Evolutionary conservation across 2,797 vertebrate species (phyloP), one percentile per base, ranked within the genome.

Genomic region (Protonibea diacanthus): DNA sequence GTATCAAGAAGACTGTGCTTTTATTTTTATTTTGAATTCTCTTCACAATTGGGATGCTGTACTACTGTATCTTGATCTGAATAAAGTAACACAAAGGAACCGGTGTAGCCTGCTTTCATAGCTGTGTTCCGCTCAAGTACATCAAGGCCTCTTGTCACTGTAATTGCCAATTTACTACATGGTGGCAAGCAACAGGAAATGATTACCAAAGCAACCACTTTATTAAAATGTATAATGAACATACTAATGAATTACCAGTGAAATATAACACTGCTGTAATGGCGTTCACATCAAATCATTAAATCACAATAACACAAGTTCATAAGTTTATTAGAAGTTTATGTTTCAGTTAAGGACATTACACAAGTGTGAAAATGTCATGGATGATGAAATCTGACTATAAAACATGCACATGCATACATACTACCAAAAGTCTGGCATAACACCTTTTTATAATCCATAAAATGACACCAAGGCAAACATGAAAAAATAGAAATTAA

Each of bases 31-130:
- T 93, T 92, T 91, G 63, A 88, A 78, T 78, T 83, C 62, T 80
- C 82, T 86, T 64, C 75, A 83, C 76, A 85, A 60, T 90, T 89
- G 83, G 82, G 87, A 90, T 83, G 85, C 90, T 95, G 90, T 94
- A 92, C 93, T 94, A 93, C 92, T 94, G 92, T 93, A 88, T 86
- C 87, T 93, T 90, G 77, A 93, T 88, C 89, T 90, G 87, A 95
- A 95, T 96, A 95, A 95, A 96, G 89, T 94, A 91, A 94, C 87
- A 89, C 86, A 90, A 86, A 81, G 56, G 52, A 86, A 47, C 23
- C 4, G 15, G 10, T 69, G 23, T 23, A 21, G 63, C 48, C 29
- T 69, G 72, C 15, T 75, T 76, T 64, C 70, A 1, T 79, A 38
- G 64, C n/a, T 15, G 47, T 0, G 63, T 44, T 17, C 20, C 44